A percentile compares a stretch with the other conserved stretches of the same genome.
These are phyloP conservation scores for Volucella bombylans DNA, from an alignment of 2,888 invertebrate genomes.

Conservation along the genomic window DNA sequence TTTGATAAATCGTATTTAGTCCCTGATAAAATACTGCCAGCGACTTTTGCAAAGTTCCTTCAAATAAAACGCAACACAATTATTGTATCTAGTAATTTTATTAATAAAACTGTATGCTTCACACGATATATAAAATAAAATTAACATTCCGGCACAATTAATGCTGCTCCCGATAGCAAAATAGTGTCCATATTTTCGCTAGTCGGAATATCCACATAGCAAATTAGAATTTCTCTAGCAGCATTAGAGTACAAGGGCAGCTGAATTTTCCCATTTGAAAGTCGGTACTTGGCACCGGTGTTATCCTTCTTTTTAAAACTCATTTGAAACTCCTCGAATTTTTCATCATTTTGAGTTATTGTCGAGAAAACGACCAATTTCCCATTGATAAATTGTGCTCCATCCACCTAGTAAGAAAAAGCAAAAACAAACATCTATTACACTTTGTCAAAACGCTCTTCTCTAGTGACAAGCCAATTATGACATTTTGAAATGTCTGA, in stretches of 20 bases:
- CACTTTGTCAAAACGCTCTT: slow-evolving; percentile 11
- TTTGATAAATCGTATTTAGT: too few species aligned
- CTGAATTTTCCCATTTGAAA: slow-evolving; percentile 45
- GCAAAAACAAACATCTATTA: slow-evolving; percentile 37
- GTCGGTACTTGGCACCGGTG: background rate
- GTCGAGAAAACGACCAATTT: slow-evolving; percentile 75
- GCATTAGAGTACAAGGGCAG: slow-evolving; percentile 80
- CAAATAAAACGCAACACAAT: too few species aligned
- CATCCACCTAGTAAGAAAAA: slow-evolving; percentile 77
- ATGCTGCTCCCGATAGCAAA: slow-evolving; percentile 80
- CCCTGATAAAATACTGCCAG: too few species aligned
- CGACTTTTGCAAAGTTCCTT: too few species aligned
- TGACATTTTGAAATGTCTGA: slow-evolving; percentile 36
- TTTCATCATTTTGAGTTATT: slow-evolving; percentile 65
- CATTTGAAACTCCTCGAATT: slow-evolving; percentile 76
- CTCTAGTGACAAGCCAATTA: slow-evolving; percentile 3
- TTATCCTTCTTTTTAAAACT: slow-evolving; percentile 73
- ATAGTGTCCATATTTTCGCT: slow-evolving; percentile 77
- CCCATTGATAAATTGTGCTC: slow-evolving; percentile 76
- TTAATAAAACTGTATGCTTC: too few species aligned
- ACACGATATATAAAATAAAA: background rate
- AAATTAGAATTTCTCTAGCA: slow-evolving; percentile 79
- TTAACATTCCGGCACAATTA: slow-evolving; percentile 79
- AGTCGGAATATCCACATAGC: slow-evolving; percentile 78
- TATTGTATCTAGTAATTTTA: too few species aligned